A percentile compares a stretch with the other conserved stretches of the same genome.
Conservation (phyloP, 2,113 vertebrate species). For the Sapajus apella region DNA sequence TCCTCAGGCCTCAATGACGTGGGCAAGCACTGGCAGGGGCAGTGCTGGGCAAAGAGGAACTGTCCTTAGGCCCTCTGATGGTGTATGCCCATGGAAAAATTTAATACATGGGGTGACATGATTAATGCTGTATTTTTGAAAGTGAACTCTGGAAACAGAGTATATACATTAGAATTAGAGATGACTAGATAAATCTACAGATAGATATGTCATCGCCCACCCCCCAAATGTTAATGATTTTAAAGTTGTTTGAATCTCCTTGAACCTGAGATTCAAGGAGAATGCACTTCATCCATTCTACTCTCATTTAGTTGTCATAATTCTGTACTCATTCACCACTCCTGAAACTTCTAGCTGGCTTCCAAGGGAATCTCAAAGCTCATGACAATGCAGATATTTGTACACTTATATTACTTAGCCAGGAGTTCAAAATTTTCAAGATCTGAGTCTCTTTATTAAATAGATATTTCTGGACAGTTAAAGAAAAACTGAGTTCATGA, state of each 20-base stretch:
- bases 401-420: not conserved
- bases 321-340: not conserved
- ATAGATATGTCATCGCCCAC: not conserved
- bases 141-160: constrained; percentile 14
- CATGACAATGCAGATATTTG: not conserved
- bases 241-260: not conserved
- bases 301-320: not conserved
- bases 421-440: not conserved
- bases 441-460: not conserved
- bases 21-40: too few species aligned
- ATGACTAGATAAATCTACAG: not conserved
- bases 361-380: not conserved
- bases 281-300: not conserved
- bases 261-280: not conserved
- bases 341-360: not conserved
- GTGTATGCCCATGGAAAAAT: not conserved
- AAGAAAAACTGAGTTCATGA: not conserved
- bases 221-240: not conserved
- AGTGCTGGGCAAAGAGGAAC: too few species aligned
- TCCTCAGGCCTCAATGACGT: not conserved
- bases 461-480: not conserved
- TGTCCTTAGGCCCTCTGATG: not conserved
- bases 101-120: not conserved
- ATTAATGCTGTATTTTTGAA: constrained; percentile 36
- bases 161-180: not conserved